Percentiles rank a stretch among this genome's conserved stretches.
These are phyloP conservation scores for Steinernema carpocapsae DNA, from an alignment of 2,888 invertebrate genomes.

Conservation along the genomic window DNA sequence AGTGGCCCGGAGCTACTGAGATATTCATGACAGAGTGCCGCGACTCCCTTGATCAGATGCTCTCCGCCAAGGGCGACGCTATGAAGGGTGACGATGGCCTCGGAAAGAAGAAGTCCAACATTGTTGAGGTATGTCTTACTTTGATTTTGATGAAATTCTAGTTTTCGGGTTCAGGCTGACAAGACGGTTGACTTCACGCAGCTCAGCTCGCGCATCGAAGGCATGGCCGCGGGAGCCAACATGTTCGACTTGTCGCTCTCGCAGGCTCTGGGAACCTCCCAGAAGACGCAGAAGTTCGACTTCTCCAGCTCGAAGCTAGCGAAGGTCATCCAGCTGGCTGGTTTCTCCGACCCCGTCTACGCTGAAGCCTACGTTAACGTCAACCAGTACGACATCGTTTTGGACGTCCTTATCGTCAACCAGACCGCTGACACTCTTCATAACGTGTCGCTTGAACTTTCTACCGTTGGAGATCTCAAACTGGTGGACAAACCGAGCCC, in stretches of 20 bases:
- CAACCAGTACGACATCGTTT: conserved; percentile 80
- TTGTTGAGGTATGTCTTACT: conserved; percentile 56
- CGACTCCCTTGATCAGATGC: conserved; percentile 81
- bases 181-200: conserved; percentile 85
- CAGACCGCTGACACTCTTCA: conserved; percentile 97
- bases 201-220: conserved; percentile 72
- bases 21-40: conserved; percentile 81
- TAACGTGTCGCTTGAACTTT: conserved; percentile 94
- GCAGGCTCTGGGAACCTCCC: conserved; percentile 72
- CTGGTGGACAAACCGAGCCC: conserved; percentile 96
- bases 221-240: conserved; percentile 76
- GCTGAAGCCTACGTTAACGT: conserved; percentile 99
- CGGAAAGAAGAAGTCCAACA: conserved; percentile 50
- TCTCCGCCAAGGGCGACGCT: conserved; percentile 70
- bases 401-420: conserved; percentile 96
- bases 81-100: conserved; percentile 56
- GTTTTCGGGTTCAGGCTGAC: conserved; percentile 80
- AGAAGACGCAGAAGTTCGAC: conserved; percentile 69
- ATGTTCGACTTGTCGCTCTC: conserved; percentile 92
- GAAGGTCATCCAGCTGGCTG: conserved; percentile 89
- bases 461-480: conserved; percentile 88
- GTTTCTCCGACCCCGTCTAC: conserved; percentile 98
- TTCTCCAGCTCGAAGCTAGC: conserved; percentile 74
- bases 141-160: too few species aligned
- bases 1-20: conserved; percentile 76